phyloP scores from a whole-genome alignment of 1,140 invertebrate genomes.

The Drosophila ohnishii region DNA sequence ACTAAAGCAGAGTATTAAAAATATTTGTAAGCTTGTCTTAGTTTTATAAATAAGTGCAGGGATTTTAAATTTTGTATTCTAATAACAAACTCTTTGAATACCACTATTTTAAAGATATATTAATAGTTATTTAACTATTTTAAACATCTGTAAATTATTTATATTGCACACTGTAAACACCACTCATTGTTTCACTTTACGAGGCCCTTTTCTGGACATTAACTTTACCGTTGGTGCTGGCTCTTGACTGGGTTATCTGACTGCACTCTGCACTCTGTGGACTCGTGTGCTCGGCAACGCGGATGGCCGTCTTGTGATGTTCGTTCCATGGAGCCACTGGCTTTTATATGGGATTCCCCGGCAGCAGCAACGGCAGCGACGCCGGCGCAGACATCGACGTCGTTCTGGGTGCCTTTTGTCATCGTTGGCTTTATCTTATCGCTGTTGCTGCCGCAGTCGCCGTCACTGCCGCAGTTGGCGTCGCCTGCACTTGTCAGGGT shows the following conservation, averaged over 20 bases:
- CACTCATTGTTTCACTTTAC: constrained; percentile 11
- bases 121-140: neutral
- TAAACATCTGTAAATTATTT: neutral
- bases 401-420: constrained; percentile 77
- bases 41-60: neutral
- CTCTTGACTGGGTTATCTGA: constrained; percentile 35
- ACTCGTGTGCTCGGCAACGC: constrained; percentile 70
- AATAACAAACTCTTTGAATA: neutral
- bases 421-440: constrained; percentile 75
- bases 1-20: too few species aligned
- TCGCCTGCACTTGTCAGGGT: constrained; percentile 27
- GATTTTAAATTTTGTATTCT: neutral
- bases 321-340: constrained; percentile 50
- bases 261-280: constrained; percentile 35
- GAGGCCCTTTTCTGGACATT: constrained; percentile 21
- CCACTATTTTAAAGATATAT: neutral
- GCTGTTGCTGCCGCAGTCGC: constrained; percentile 45
- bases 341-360: constrained; percentile 63
- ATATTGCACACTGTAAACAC: constrained; percentile 2
- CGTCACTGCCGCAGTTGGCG: constrained; percentile 35
- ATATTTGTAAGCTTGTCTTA: neutral
- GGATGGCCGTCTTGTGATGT: constrained; percentile 74
- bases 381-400: constrained; percentile 23
- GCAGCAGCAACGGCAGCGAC: constrained; percentile 24
- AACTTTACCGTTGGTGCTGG: constrained; percentile 67